Evolutionary conservation across 1,140 invertebrate genomes (phyloP).

Genomic region (Drosophila asahinai): DNA sequence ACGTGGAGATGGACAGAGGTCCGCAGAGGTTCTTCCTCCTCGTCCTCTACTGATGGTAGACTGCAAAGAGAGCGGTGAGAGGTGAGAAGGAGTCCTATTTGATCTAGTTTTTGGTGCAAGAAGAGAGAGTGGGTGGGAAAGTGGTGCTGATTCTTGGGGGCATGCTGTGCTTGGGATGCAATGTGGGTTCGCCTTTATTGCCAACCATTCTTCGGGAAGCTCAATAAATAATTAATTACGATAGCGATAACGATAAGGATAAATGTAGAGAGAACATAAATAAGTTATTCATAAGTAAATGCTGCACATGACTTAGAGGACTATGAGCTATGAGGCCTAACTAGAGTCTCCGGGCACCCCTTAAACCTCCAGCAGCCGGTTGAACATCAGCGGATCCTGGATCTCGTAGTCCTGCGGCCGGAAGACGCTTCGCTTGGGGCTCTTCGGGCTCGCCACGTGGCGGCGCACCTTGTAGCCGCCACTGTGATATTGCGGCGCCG

Average conservation of each 20-base stretch:
- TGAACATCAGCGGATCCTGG: conserved; percentile 77
- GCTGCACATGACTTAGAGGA: conserved; percentile 78
- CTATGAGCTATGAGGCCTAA: conserved; percentile 40
- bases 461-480: conserved; percentile 78
- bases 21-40: conserved; percentile 53
- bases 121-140: conserved; percentile 21
- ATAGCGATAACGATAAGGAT: conserved; percentile 21
- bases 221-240: conserved; percentile 56
- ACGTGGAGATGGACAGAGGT: conserved; percentile 62
- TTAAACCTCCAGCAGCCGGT: conserved; percentile 74
- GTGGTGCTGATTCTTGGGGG: conserved; percentile 35
- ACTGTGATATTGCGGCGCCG: conserved; percentile 42
- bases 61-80: conserved; percentile 77
- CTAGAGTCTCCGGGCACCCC: not conserved
- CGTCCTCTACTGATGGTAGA: conserved; percentile 73
- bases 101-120: conserved; percentile 29
- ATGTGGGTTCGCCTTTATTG: conserved; percentile 31
- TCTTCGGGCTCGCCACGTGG: conserved; percentile 40
- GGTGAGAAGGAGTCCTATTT: conserved; percentile 53
- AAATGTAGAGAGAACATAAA: conserved; percentile 53
- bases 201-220: conserved; percentile 21
- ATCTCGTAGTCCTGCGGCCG: conserved; percentile 72
- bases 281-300: conserved; percentile 68
- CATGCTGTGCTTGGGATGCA: conserved; percentile 68
- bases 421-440: conserved; percentile 32